phyloP scores from a whole-genome alignment of 1,140 invertebrate genomes.

The Portunus trituberculatus region DNA sequence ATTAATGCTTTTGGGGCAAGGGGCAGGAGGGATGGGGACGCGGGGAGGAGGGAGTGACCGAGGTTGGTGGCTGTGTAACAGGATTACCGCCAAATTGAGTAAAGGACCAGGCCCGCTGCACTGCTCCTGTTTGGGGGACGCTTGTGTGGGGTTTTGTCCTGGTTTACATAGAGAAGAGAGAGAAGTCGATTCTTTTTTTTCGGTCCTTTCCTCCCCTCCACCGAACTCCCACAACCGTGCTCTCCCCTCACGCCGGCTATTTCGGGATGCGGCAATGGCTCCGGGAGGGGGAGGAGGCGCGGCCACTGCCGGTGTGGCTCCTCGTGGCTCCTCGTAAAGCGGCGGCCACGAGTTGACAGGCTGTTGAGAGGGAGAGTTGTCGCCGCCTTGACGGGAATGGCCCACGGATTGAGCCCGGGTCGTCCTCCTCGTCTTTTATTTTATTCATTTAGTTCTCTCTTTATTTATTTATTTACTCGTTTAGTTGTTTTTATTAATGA shows the following conservation, averaged over 20 bases:
- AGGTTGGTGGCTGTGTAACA: conserved; percentile 69
- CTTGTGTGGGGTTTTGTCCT: conserved; percentile 34
- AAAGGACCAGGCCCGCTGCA: conserved; percentile 50
- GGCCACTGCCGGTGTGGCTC: neutral
- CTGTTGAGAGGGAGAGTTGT: neutral
- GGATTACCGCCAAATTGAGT: conserved; percentile 68
- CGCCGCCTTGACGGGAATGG: neutral
- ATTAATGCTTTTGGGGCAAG: conserved; percentile 54
- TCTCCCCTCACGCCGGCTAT: conserved; percentile 7
- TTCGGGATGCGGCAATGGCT: neutral
- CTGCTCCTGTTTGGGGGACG: conserved; percentile 33
- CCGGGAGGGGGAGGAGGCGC: neutral
- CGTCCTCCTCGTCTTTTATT: neutral
- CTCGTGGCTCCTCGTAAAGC: neutral
- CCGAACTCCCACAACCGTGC: neutral
- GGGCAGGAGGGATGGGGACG: neutral
- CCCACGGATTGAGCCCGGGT: neutral
- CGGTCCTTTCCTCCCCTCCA: neutral
- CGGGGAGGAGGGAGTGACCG: conserved; percentile 39
- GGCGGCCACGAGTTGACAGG: neutral
- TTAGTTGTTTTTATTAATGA: too few species aligned
- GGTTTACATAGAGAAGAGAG: conserved; percentile 34
- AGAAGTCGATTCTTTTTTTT: conserved; percentile 32
- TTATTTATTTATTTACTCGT: neutral
- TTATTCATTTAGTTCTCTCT: neutral